Conservation (phyloP, 2,113 vertebrate genomes). For the Pteruthius melanotis region DNA sequence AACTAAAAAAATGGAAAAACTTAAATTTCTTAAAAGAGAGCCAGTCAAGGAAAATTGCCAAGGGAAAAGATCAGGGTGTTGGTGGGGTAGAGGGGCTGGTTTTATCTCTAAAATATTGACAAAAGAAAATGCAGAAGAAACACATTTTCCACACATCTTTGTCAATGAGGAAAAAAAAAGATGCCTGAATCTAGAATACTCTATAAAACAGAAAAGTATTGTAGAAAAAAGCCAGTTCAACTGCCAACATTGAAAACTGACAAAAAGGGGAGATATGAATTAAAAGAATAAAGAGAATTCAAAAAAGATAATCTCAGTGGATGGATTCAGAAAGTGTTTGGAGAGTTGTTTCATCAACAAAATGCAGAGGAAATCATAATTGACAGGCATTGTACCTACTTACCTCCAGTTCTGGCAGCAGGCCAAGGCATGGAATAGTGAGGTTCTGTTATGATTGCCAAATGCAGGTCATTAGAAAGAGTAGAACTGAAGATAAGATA, state of each 20-base stretch:
- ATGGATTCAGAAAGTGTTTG: background rate
- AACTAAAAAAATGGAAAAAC: accelerated
- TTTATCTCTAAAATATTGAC: background rate
- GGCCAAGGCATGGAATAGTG: background rate
- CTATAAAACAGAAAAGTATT: background rate
- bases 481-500: background rate
- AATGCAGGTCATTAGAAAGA: background rate
- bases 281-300: background rate
- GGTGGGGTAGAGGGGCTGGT: accelerated
- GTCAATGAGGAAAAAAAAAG: background rate
- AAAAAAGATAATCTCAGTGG: background rate
- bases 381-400: background rate
- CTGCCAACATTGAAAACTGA: background rate
- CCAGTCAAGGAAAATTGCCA: background rate
- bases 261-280: background rate
- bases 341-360: background rate
- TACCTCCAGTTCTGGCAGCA: background rate
- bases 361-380: background rate
- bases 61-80: background rate
- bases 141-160: background rate
- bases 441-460: background rate
- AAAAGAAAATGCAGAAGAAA: background rate
- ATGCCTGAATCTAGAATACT: background rate
- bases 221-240: background rate
- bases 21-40: background rate